A percentile compares a stretch with the other conserved stretches of the same genome.
These are phyloP conservation scores for Epinephelus moara DNA, from an alignment of 2,113 vertebrate species.

Conservation along the genomic window DNA sequence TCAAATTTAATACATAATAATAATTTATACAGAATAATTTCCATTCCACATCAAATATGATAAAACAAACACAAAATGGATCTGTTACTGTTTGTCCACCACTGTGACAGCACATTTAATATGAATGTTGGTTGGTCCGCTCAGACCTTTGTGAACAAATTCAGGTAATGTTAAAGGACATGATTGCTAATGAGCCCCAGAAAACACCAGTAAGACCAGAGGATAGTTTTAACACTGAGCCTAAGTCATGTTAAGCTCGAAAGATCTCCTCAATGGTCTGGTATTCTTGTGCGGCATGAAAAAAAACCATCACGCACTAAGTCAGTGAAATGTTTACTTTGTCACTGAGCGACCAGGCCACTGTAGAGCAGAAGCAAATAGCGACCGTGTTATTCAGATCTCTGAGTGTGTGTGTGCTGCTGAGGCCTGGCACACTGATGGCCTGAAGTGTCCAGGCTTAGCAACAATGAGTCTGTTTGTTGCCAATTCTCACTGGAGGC, in stretches of 20 bases:
- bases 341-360: constrained; percentile 48
- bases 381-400: constrained; percentile 41
- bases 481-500: constrained; percentile 79
- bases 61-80: not conserved
- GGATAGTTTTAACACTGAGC: constrained; percentile 18
- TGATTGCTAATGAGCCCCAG: constrained; percentile 33
- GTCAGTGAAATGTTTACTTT: constrained; percentile 58
- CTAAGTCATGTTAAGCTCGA: constrained; percentile 37
- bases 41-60: not conserved
- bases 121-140: constrained; percentile 25
- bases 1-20: not conserved
- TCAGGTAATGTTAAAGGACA: constrained; percentile 8
- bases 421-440: constrained; percentile 37
- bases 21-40: not conserved
- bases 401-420: constrained; percentile 3
- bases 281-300: constrained; percentile 34
- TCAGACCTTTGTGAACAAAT: constrained; percentile 25
- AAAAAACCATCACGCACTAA: constrained; percentile 25
- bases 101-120: not conserved
- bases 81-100: not conserved
- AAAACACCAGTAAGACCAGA: constrained; percentile 7
- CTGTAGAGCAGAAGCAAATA: constrained; percentile 37
- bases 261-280: constrained; percentile 24
- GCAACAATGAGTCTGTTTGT: constrained; percentile 76
- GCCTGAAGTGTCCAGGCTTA: constrained; percentile 59